These are phyloP conservation scores for Bilobella aurantiaca DNA, from an alignment of 1,140 invertebrate species.

Conservation along the genomic window DNA sequence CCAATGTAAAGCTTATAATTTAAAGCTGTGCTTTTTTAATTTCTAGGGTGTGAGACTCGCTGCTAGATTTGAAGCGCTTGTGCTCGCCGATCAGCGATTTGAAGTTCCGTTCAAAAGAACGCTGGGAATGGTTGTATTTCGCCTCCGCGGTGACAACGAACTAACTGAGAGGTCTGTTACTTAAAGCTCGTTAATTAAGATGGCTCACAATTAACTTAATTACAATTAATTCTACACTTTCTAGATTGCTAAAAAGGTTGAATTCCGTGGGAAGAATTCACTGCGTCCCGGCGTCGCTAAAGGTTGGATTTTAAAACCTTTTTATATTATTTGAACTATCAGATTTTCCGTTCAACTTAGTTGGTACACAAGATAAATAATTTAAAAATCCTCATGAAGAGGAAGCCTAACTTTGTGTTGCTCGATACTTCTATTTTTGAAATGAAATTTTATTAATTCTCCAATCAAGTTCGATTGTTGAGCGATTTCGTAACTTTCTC, in stretches of 20 bases:
- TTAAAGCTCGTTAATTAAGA: too few species aligned
- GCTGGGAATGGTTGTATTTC: slow-evolving; percentile 87
- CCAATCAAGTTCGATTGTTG: too few species aligned
- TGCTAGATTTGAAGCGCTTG: slow-evolving; percentile 76
- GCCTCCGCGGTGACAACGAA: slow-evolving; percentile 71
- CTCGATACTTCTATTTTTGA: too few species aligned
- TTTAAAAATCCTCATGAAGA: too few species aligned
- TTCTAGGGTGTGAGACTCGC: slow-evolving; percentile 65
- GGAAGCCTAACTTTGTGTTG: too few species aligned
- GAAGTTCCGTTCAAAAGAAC: slow-evolving; percentile 79
- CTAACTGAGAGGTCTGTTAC: slow-evolving; percentile 68
- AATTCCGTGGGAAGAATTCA: slow-evolving; percentile 77
- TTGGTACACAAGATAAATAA: too few species aligned
- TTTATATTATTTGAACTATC: slow-evolving; percentile 6
- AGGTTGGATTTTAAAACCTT: slow-evolving; percentile 41
- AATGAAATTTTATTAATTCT: slow-evolving; percentile 23
- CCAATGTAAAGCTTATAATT: neutral
- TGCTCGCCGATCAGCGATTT: slow-evolving; percentile 69
- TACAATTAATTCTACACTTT: neutral
- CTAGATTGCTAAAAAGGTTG: slow-evolving; percentile 63
- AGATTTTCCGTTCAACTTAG: too few species aligned
- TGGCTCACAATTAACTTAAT: neutral
- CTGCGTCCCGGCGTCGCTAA: slow-evolving; percentile 81
- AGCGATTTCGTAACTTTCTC: too few species aligned
- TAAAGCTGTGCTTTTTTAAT: neutral